These are phyloP conservation scores for Oplegnathus fasciatus DNA, from an alignment of 2,113 vertebrate species.

Conservation along the genomic window DNA sequence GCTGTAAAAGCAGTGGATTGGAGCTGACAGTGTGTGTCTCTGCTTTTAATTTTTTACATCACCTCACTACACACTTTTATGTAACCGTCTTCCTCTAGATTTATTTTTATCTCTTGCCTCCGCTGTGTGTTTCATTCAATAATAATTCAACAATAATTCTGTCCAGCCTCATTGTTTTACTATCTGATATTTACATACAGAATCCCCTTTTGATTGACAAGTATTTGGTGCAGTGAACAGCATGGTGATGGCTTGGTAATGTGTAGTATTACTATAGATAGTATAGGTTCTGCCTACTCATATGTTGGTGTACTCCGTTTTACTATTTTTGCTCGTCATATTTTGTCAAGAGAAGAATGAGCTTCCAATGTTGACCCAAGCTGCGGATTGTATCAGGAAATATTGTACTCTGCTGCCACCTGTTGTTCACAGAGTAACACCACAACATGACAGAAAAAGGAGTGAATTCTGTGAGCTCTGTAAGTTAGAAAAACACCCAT, in stretches of 20 bases:
- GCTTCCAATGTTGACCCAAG: neutral
- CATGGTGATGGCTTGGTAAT: neutral
- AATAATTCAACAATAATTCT: constrained; percentile 26
- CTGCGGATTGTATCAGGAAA: neutral
- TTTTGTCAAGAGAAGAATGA: constrained; percentile 6
- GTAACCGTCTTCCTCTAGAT: constrained; percentile 74
- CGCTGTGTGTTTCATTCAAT: constrained; percentile 29
- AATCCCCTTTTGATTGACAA: neutral
- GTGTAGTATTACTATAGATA: neutral
- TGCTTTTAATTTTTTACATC: constrained; percentile 85
- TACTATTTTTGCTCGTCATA: neutral
- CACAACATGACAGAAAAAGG: neutral
- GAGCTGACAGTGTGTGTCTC: constrained; percentile 72
- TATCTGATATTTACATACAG: neutral
- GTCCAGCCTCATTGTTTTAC: constrained; percentile 11
- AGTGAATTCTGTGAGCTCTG: neutral
- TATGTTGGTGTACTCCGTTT: neutral
- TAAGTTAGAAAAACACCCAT: neutral
- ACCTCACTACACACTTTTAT: constrained; percentile 76
- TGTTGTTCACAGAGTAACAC: constrained; percentile 45
- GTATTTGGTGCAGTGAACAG: neutral
- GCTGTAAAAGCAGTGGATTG: constrained; percentile 53
- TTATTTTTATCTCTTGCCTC: constrained; percentile 79
- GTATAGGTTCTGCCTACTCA: neutral
- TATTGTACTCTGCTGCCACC: constrained; percentile 68